These are phyloP conservation scores for Ischnura elegans DNA, from an alignment of 2,888 invertebrate genomes.

Conservation along the genomic window DNA sequence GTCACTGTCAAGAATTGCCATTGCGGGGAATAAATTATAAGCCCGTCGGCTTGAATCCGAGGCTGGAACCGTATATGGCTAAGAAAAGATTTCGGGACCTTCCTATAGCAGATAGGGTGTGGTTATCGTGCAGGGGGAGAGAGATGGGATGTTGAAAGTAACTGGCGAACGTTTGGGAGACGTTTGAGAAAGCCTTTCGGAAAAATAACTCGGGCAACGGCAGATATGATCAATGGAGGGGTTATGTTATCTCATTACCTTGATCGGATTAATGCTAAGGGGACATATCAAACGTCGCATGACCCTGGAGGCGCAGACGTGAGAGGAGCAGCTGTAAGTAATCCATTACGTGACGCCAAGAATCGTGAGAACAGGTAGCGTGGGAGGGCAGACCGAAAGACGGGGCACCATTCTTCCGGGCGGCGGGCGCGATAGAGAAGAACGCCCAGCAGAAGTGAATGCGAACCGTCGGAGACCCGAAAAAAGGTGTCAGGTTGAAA, in stretches of 20 bases:
- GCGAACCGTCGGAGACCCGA: background rate
- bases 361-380: background rate
- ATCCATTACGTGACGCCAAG: background rate
- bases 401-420: background rate
- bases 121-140: background rate
- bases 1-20: background rate
- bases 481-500: background rate
- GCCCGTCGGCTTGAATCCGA: background rate
- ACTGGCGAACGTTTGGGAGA: background rate
- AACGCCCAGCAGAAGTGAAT: background rate
- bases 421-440: background rate
- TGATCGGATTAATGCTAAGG: background rate
- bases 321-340: slow-evolving; percentile 5
- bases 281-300: background rate
- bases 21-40: background rate
- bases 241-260: slow-evolving; percentile 19
- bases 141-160: background rate
- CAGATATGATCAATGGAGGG: background rate
- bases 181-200: background rate
- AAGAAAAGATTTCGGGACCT: background rate
- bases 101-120: background rate
- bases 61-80: background rate
- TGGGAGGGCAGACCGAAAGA: background rate
- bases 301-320: background rate
- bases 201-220: background rate